Percentiles rank a stretch among this genome's conserved stretches.
phyloP scores from a whole-genome alignment of 2,113 vertebrate species.

The Hystrix brachyura region DNA sequence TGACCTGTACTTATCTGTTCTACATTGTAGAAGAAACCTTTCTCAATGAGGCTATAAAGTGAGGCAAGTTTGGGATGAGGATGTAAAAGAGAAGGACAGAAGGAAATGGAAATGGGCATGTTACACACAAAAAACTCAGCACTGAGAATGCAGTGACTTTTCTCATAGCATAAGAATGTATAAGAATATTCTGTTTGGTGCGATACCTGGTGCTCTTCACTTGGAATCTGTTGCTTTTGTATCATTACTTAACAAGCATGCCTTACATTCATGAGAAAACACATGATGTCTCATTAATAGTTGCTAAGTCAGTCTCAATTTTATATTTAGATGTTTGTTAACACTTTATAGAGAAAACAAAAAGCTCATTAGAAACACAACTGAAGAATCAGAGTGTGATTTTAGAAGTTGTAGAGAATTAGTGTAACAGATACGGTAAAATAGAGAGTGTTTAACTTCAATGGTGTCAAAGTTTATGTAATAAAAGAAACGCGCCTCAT shows the following conservation, averaged over 20 bases:
- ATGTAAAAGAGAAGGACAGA: not conserved
- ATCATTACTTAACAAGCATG: not conserved
- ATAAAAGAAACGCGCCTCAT: not conserved
- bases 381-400: not conserved
- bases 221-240: not conserved
- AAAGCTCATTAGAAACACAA: not conserved
- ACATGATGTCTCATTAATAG: not conserved
- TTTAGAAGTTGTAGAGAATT: not conserved
- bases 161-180: not conserved
- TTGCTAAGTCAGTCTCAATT: not conserved
- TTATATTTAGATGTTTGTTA: not conserved
- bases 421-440: not conserved
- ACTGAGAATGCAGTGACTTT: not conserved
- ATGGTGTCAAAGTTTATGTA: not conserved
- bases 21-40: not conserved
- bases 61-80: not conserved
- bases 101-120: rapidly evolving
- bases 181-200: not conserved
- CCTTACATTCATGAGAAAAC: not conserved
- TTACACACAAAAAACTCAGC: not conserved
- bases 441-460: not conserved
- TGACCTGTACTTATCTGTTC: not conserved
- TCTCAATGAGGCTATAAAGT: not conserved
- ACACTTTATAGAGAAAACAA: not conserved
- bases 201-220: not conserved